Evolutionary conservation across 1,140 invertebrate species (phyloP).

Genomic region (Hestina assimilis): DNA sequence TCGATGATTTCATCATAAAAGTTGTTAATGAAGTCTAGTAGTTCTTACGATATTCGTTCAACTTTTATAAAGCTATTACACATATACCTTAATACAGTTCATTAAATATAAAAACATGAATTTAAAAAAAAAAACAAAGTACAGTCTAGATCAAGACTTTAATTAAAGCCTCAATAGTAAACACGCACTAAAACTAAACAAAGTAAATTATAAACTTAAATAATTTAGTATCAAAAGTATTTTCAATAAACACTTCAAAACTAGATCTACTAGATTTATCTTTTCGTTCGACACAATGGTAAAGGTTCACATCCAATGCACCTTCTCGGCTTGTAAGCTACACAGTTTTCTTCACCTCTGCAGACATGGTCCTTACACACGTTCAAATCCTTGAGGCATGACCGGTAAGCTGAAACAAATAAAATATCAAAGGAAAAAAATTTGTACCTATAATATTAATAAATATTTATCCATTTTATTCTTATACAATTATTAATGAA

Average conservation of each 20-base stretch:
- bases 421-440: not conserved
- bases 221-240: not conserved
- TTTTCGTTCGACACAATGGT: slow-evolving; percentile 38
- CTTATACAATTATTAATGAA: too few relatives aligned
- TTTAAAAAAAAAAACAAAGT: too few relatives aligned
- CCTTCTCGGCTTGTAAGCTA: slow-evolving; percentile 43
- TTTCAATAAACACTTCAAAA: not conserved
- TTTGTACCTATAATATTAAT: too few relatives aligned
- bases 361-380: slow-evolving; percentile 57
- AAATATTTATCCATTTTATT: too few relatives aligned
- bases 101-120: too few relatives aligned
- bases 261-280: not conserved
- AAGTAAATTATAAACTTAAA: not conserved
- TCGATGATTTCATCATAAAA: too few relatives aligned
- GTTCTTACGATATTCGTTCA: too few relatives aligned
- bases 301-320: slow-evolving; percentile 59
- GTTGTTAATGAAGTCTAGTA: too few relatives aligned
- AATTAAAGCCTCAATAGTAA: not conserved
- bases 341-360: slow-evolving; percentile 52
- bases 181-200: not conserved
- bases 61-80: too few relatives aligned
- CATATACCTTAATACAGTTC: too few relatives aligned
- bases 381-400: slow-evolving; percentile 43
- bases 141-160: not conserved
- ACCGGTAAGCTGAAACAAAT: slow-evolving; percentile 47